Evolutionary conservation across 2,888 invertebrate genomes (phyloP), one percentile per base, ranked within the genome.

Genomic region (Drosophila mimica): DNA sequence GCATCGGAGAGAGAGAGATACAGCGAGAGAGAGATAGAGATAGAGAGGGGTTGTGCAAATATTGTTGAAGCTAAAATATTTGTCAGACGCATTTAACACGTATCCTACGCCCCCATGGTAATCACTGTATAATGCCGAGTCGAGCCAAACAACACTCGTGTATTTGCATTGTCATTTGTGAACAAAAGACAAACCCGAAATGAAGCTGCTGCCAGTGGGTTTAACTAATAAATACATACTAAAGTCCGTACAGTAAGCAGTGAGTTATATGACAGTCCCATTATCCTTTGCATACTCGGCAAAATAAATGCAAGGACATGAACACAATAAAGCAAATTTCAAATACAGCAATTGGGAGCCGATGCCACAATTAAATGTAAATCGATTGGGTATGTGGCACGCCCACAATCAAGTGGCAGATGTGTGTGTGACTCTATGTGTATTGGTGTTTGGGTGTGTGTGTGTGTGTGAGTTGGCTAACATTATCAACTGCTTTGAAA

Each of bases 151-250:
- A 83, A 49, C 74, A 61, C 48, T 67, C 57, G 59, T 70, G 43
- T 81, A 89, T 87, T 89, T 83, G 83, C 89, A 83, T 89, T 83
- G 89, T 89, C 83, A 83, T 84, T 87, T 89, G 88, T 70, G 76
- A 79, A 83, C 83, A 83, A 83, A 83, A 84, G 83, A 81, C 72
- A 72, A 81, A n/a, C 54, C 59, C 56, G 46, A 67, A 80, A 64
- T 66, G 72, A 81, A 78, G 76, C 70, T 75, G 68, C 58, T 70
- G 82, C 82, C 84, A 73, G 76, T 82, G 89, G 89, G 89, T 58
- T 89, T 76, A 76, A 89, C 83, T 89, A 87, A 84, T 83, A 83
- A 83, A 89, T 89, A 87, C 82, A 71, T 58, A 70, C 70, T 38
- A 56, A 31, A 57, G 1, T 33, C 40, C 5, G 38, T 8, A 67